Conservation (phyloP, 2,888 invertebrate genomes). For the Acleris laterana region DNA sequence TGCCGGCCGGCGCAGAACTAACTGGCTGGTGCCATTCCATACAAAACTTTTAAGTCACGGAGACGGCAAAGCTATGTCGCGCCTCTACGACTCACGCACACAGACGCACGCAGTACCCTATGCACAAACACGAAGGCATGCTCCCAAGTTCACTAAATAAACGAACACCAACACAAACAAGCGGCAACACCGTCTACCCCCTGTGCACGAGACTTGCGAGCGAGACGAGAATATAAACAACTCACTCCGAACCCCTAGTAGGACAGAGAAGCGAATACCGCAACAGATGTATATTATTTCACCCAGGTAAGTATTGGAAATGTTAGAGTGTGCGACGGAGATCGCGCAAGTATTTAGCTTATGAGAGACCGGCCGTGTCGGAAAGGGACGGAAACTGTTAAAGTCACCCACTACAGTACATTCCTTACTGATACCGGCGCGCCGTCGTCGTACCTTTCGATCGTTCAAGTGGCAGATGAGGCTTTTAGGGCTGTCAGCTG, state of each 20-base stretch:
- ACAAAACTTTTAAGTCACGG: constrained; percentile 84
- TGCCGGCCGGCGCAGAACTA: constrained; percentile 82
- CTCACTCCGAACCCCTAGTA: constrained; percentile 61
- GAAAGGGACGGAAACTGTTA: constrained; percentile 79
- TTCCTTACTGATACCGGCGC: constrained; percentile 84
- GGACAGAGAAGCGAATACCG: constrained; percentile 68
- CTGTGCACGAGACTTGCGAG: constrained; percentile 76
- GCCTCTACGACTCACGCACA: constrained; percentile 83
- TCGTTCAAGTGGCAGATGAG: constrained; percentile 85
- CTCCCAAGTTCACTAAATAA: constrained; percentile 85
- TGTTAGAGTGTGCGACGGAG: constrained; percentile 79
- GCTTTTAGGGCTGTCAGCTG: constrained; percentile 79
- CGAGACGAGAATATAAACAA: constrained; percentile 81
- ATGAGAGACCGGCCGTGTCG: constrained; percentile 74
- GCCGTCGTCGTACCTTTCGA: constrained; percentile 82
- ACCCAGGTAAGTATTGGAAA: constrained; percentile 84
- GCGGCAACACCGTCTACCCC: constrained; percentile 80
- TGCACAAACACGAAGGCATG: constrained; percentile 81
- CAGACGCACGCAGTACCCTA: constrained; percentile 73
- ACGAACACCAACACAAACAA: constrained; percentile 82
- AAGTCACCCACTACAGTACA: constrained; percentile 82
- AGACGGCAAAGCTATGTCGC: constrained; percentile 85
- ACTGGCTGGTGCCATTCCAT: constrained; percentile 73
- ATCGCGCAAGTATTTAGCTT: constrained; percentile 76
- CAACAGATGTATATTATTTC: constrained; percentile 84